Conservation (phyloP, 1,140 invertebrate species). For the Penaeus japonicus region DNA sequence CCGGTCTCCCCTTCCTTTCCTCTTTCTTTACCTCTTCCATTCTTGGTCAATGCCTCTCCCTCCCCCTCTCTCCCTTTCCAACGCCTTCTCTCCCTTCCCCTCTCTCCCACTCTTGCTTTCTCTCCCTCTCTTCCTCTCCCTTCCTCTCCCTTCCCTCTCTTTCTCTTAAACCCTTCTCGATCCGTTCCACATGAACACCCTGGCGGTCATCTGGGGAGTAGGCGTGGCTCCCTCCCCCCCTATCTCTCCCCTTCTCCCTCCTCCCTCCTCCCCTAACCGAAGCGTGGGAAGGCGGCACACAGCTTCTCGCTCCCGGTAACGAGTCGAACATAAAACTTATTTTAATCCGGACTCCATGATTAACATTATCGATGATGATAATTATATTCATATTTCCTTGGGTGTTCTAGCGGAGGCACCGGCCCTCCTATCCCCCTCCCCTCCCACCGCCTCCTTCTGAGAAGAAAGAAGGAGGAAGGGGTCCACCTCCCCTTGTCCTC, state of each 20-base stretch:
- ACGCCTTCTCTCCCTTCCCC: background rate
- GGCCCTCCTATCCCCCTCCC: slow-evolving; percentile 10
- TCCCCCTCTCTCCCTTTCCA: background rate
- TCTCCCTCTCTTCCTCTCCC: slow-evolving; percentile 20
- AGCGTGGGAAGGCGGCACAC: no score
- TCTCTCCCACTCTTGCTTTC: background rate
- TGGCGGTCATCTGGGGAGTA: slow-evolving; percentile 10
- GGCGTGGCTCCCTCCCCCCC: background rate
- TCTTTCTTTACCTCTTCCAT: background rate
- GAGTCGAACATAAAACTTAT: no score
- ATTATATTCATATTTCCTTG: no score
- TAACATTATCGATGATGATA: no score
- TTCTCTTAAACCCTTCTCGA: background rate
- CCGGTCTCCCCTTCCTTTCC: background rate
- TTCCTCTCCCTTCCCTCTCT: slow-evolving; percentile 24
- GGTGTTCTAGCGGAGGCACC: no score
- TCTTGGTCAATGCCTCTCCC: background rate
- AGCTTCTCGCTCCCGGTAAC: no score
- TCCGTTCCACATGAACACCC: background rate
- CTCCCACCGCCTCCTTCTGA: background rate
- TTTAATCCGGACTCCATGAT: no score
- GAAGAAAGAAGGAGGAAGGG: background rate
- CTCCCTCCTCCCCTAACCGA: background rate
- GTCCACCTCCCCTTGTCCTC: background rate
- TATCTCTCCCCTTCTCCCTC: background rate